Conservation (phyloP, 1,140 invertebrate genomes). For the Drosophila setifemur region DNA sequence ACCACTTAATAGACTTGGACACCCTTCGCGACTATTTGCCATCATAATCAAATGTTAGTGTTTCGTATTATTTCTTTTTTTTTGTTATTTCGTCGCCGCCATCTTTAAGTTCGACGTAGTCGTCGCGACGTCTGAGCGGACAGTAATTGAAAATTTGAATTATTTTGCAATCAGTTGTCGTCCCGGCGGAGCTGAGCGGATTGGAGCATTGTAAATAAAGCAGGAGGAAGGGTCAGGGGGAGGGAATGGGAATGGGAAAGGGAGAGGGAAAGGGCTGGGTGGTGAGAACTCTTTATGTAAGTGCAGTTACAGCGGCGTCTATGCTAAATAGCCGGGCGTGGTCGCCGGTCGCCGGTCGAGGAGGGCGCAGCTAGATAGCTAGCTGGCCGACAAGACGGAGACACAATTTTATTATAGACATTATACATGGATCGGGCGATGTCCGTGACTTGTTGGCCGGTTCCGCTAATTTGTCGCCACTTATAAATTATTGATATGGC, state of each 20-base stretch:
- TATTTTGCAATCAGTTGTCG: constrained; percentile 73
- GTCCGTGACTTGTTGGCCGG: constrained; percentile 71
- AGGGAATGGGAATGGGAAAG: no score
- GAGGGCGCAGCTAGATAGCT: constrained; percentile 11
- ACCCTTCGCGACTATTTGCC: constrained; percentile 25
- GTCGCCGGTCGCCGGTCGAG: constrained; percentile 7
- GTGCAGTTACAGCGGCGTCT: constrained; percentile 60
- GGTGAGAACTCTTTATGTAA: constrained; percentile 57
- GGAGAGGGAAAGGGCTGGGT: not conserved
- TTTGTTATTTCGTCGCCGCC: constrained; percentile 12
- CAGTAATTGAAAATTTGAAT: constrained; percentile 72
- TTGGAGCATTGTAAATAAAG: constrained; percentile 12
- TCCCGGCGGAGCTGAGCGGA: not conserved
- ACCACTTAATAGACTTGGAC: constrained; percentile 9
- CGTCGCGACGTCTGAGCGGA: constrained; percentile 64
- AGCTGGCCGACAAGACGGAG: constrained; percentile 3
- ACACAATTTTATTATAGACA: constrained; percentile 29
- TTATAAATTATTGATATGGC: constrained; percentile 76
- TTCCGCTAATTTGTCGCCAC: constrained; percentile 74
- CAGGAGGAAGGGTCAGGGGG: constrained; percentile 5
- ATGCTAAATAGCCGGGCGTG: constrained; percentile 67
- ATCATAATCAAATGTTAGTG: constrained; percentile 55
- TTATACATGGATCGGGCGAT: constrained; percentile 25
- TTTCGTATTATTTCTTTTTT: constrained; percentile 27
- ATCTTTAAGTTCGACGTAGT: constrained; percentile 42